Percentiles rank a stretch among this genome's conserved stretches.
Conservation (phyloP, 2,113 vertebrate genomes). For the Scomber colias region DNA sequence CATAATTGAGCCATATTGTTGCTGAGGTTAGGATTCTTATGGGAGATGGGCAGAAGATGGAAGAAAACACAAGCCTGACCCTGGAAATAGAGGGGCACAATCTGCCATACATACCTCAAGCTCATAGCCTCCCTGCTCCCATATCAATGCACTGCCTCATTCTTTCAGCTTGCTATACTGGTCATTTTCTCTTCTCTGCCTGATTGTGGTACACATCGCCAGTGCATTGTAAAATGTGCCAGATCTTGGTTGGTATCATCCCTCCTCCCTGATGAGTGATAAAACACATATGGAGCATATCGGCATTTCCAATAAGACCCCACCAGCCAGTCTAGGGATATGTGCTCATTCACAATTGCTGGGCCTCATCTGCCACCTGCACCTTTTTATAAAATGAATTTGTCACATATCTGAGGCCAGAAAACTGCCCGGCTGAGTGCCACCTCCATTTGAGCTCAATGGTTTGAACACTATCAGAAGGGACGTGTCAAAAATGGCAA, state of each 20-base stretch:
- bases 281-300: slow-evolving; percentile 70
- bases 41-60: slow-evolving; percentile 46
- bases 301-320: slow-evolving; percentile 57
- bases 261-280: slow-evolving; percentile 58
- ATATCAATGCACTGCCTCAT: slow-evolving; percentile 15
- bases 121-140: slow-evolving; percentile 35
- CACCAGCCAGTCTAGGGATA: slow-evolving; percentile 50
- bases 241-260: slow-evolving; percentile 23
- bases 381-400: slow-evolving; percentile 70
- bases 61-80: slow-evolving; percentile 63
- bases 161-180: slow-evolving; percentile 26
- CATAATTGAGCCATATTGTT: slow-evolving; percentile 77
- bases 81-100: slow-evolving; percentile 53
- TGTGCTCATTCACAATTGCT: slow-evolving; percentile 53
- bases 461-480: slow-evolving; percentile 59
- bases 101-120: slow-evolving; percentile 59
- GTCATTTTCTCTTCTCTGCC: slow-evolving; percentile 31
- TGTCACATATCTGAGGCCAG: slow-evolving; percentile 66
- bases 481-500: slow-evolving; percentile 62
- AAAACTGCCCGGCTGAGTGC: slow-evolving; percentile 45
- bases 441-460: slow-evolving; percentile 58
- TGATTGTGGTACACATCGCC: slow-evolving; percentile 35
- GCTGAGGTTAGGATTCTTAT: slow-evolving; percentile 62
- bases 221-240: slow-evolving; percentile 36
- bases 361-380: slow-evolving; percentile 71